A percentile compares a stretch with the other conserved stretches of the same genome.
phyloP scores from a whole-genome alignment of 2,797 vertebrate species.

The Buphagus erythrorhynchus region DNA sequence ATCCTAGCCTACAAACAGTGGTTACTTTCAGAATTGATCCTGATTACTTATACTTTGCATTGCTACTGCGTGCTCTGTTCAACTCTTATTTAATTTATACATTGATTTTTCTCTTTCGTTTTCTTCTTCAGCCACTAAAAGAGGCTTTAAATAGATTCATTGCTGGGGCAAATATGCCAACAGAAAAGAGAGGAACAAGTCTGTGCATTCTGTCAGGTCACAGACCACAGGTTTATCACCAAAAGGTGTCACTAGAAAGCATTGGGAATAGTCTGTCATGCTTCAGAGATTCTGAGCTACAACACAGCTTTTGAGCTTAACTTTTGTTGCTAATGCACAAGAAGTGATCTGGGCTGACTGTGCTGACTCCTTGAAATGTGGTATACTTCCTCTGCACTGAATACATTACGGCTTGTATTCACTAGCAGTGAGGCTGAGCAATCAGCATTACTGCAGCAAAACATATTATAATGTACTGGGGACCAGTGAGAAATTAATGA shows the following conservation, averaged over 20 bases:
- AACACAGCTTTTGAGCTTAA: neutral
- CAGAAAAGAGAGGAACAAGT: neutral
- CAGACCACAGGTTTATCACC: neutral
- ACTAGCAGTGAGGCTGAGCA: neutral
- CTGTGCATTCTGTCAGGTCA: neutral
- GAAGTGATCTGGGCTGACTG: neutral
- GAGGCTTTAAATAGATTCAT: neutral
- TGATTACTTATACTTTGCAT: neutral
- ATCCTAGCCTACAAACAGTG: neutral
- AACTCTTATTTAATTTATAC: neutral
- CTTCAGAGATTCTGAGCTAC: neutral
- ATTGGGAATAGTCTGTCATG: neutral
- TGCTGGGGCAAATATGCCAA: neutral
- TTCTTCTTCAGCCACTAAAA: neutral
- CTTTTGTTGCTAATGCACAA: neutral
- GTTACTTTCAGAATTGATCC: neutral
- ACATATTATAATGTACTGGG: neutral
- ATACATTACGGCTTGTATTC: neutral
- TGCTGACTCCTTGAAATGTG: neutral
- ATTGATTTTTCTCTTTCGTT: neutral
- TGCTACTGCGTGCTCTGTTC: neutral
- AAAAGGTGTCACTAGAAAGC: neutral
- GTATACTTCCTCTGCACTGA: neutral
- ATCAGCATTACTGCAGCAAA: neutral
- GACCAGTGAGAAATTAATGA: neutral